phyloP scores from a whole-genome alignment of 1,140 invertebrate species.

The Holotrichia oblita region DNA sequence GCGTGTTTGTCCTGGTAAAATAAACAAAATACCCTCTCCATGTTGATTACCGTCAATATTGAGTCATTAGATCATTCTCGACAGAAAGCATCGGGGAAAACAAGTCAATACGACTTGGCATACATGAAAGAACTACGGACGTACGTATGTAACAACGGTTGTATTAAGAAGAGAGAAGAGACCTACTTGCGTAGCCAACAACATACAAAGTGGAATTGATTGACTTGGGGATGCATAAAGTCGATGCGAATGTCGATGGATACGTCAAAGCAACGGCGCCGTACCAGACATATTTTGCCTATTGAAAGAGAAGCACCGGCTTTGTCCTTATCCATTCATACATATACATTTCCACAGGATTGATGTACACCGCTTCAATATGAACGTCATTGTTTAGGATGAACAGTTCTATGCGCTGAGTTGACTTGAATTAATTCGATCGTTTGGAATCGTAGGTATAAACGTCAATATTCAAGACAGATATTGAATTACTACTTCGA shows the following conservation, averaged over 20 bases:
- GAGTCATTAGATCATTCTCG: constrained; percentile 25
- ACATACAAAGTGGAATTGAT: constrained; percentile 18
- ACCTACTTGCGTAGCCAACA: neutral
- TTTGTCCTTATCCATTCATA: neutral
- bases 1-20: neutral
- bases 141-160: neutral
- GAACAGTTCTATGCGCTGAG: too few relatives aligned
- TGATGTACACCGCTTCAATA: constrained; percentile 7
- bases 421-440: neutral
- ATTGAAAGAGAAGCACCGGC: neutral
- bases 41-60: constrained; percentile 21
- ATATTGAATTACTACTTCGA: too few relatives aligned
- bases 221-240: constrained; percentile 25
- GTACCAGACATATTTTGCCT: constrained; percentile 26
- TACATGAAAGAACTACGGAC: too few relatives aligned
- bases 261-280: constrained; percentile 7
- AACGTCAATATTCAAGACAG: neutral
- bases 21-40: constrained; percentile 17
- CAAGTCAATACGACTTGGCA: too few relatives aligned
- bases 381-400: constrained; percentile 5
- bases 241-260: too few relatives aligned
- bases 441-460: neutral
- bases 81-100: neutral
- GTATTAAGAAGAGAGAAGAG: neutral
- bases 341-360: constrained; percentile 15